Evolutionary conservation across 2,888 invertebrate species (phyloP).

Genomic region (Amphipoea oculea): DNA sequence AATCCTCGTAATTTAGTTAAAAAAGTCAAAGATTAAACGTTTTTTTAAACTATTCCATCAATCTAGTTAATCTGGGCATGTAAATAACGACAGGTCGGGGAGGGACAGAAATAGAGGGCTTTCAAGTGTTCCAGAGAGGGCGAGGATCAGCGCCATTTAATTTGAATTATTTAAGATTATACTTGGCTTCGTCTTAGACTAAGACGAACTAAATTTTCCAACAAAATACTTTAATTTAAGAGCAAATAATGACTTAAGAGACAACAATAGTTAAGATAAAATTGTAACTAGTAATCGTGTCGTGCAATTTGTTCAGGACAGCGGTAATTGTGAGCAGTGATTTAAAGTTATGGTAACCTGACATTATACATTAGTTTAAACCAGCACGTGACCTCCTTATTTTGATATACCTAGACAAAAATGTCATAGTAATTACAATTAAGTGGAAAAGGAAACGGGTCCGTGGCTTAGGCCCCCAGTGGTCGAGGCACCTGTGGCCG

Average conservation of each 20-base stretch:
- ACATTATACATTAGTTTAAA: slow-evolving; percentile 20
- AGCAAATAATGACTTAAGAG: neutral
- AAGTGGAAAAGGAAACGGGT: neutral
- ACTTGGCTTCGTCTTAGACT: slow-evolving; percentile 27
- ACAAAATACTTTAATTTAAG: slow-evolving; percentile 16
- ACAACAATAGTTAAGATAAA: slow-evolving; percentile 5
- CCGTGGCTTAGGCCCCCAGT: no score
- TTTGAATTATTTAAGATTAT: slow-evolving; percentile 67
- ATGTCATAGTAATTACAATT: neutral
- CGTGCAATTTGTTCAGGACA: slow-evolving; percentile 28
- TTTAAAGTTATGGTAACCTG: slow-evolving; percentile 32
- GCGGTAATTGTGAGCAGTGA: slow-evolving; percentile 4
- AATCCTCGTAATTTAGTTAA: slow-evolving; percentile 57
- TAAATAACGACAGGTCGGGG: slow-evolving; percentile 70
- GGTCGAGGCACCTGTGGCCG: no score
- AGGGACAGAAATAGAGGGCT: slow-evolving; percentile 69
- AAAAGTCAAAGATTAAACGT: slow-evolving; percentile 77
- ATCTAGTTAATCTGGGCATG: slow-evolving; percentile 75
- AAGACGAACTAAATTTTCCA: neutral
- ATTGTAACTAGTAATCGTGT: slow-evolving; percentile 7
- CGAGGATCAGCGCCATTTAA: slow-evolving; percentile 62
- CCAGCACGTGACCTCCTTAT: slow-evolving; percentile 34
- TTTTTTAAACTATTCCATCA: slow-evolving; percentile 74
- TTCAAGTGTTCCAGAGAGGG: slow-evolving; percentile 42
- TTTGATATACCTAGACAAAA: neutral